Evolutionary conservation across 2,797 vertebrate genomes (phyloP), one percentile per base, ranked within the genome.

Genomic region (Lepilemur septentrionalis): DNA sequence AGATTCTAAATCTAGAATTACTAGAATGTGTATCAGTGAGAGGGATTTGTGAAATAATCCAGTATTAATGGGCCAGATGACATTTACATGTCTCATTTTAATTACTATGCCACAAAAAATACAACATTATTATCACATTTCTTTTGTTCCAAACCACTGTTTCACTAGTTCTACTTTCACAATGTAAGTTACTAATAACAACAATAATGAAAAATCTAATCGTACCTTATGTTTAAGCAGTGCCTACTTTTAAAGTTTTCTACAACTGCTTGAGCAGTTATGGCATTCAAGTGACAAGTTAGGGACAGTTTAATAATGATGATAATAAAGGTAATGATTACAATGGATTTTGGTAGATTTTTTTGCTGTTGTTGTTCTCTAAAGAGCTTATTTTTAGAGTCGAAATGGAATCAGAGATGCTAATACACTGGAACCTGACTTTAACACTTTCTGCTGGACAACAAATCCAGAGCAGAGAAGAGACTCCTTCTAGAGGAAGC

Each of bases 31-130:
- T 82, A 43, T 67, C 46, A 65, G 63, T 43, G 11, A 97, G 65
- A 93, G 57, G 91, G 52, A 89, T 93, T 5, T 91, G 91, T 91
- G 86, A 95, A 85, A 92, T 87, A 95, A 94, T 78, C 41, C 46
- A 72, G 93, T 83, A 97, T 91, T 93, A 97, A 97, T 67, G 73
- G 93, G 73, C 14, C n/a, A 35, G n/a, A 89, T 75, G 92, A 97
- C 65, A 98, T 98, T 97, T 96, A 78, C 41, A 86, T 9, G 67
- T 97, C 35, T 76, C 93, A 78, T 91, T 97, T 98, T 95, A 98
- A 97, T 97, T 96, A 95, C 14, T 5, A 1, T 15, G 70, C 52
- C 94, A 82, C 72, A n/a, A 72, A 92, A 89, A 80, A 83, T 10
- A 85, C 67, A 91, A 90, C 94, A 90, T 69, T 81, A 94, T 75